These are phyloP conservation scores for Rhynchopsitta pachyrhyncha DNA, from an alignment of 2,113 vertebrate species.

Conservation along the genomic window DNA sequence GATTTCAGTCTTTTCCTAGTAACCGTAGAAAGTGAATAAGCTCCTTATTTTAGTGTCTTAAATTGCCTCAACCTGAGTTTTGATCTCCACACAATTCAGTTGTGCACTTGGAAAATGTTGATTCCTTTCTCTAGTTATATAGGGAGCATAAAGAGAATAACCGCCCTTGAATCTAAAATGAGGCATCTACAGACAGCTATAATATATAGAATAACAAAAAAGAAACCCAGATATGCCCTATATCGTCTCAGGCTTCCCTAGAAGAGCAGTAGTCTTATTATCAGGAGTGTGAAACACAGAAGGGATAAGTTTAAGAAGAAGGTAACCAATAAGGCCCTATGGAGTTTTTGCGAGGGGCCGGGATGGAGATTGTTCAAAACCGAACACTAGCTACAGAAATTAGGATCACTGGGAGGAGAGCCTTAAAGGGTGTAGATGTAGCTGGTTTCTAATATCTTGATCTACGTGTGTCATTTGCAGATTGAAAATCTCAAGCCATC, in stretches of 20 bases:
- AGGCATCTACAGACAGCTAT: not conserved
- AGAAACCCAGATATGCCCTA: fast-evolving
- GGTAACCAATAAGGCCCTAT: fast-evolving
- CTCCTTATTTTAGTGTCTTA: not conserved
- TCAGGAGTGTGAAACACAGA: not conserved
- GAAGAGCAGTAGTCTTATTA: not conserved
- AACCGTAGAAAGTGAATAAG: not conserved
- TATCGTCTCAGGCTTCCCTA: not conserved
- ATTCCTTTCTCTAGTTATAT: not conserved
- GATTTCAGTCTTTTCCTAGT: not conserved
- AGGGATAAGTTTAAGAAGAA: not conserved
- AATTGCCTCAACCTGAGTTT: not conserved
- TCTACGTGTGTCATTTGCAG: not conserved
- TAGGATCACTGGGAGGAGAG: not conserved
- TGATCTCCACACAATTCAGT: not conserved
- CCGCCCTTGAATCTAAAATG: not conserved
- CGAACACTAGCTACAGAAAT: not conserved
- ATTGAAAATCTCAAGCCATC: not conserved
- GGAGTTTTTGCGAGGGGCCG: not conserved
- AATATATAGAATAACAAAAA: not conserved
- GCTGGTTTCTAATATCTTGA: not conserved
- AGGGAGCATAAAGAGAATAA: not conserved
- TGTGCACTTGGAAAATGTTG: not conserved
- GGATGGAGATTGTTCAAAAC: not conserved
- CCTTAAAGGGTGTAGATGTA: not conserved